Base-by-base conservation (phyloP, 2,888 invertebrate genomes). In the Augochlorella aurata region DNA sequence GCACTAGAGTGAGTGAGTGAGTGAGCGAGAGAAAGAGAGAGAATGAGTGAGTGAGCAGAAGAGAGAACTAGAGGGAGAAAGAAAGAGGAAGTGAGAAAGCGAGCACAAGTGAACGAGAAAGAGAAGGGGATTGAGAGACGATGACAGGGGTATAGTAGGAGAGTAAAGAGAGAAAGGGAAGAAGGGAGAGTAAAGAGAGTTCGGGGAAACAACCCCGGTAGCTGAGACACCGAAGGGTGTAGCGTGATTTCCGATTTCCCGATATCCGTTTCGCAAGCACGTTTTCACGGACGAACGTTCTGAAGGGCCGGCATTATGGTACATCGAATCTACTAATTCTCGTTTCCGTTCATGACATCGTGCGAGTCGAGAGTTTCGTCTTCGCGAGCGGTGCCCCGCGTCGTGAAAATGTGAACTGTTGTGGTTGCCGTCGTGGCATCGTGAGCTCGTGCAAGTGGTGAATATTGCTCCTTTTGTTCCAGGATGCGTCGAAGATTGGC, bases 401-500 rank as follows among this genome's bases (percentile, higher is more conserved):
- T 82, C 74, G 77, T 58, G 74, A 63, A 73, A 49, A 58, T 58
- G 58, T 58, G 58, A 58, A 58, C 29, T 29, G 58, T 67, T 50
- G 73, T 66, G 78, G 58, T 58, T 85, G 76, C 71, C 75, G 81
- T 81, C 79, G 83, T 83, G 78, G 84, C 76, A 81, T 81, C 74
- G 77, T 75, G 63, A 44, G 50, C 29, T 54, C 29, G 71, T 70
- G 73, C 65, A 71, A 68, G 29, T 49, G 63, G 76, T 72, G 74
- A 81, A 63, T 78, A 44, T 67, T 73, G 75, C 77, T 87, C 69
- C 71, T 87, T 88, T 77, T 88, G 89, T 93, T 93, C 81, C 90
- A 94, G 94, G 94, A 94, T 83, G 87, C 93, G 82, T 88, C 89
- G 80, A 94, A 94, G 90, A 88, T 87, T 76, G 85, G 88, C 87